Percentiles rank a stretch among this genome's conserved stretches.
phyloP scores from a whole-genome alignment of 2,113 vertebrate genomes.

The Oryctolagus cuniculus region DNA sequence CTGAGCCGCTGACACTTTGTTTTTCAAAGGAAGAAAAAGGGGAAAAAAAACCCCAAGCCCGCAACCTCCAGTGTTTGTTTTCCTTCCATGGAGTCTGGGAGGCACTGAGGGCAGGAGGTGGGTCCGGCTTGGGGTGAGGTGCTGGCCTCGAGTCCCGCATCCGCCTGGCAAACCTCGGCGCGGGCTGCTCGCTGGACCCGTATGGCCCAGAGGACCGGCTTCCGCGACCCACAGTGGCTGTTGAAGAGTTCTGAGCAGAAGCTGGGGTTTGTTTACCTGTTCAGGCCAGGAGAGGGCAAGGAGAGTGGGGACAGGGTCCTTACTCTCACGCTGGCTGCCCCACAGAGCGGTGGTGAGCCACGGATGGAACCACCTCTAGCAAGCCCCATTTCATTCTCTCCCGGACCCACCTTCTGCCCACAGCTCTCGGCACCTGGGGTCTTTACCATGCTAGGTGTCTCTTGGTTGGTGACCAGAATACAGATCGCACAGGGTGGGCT shows the following conservation, averaged over 20 bases:
- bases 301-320: background rate
- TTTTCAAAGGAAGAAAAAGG: slow-evolving; percentile 64
- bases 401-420: background rate
- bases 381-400: background rate
- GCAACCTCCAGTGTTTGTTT: background rate
- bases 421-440: no score
- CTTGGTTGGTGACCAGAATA: background rate
- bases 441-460: background rate
- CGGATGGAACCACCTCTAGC: background rate
- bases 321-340: background rate
- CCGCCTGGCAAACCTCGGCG: background rate
- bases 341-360: background rate
- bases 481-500: background rate
- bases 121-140: no score
- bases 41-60: background rate
- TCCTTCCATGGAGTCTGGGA: background rate
- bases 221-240: background rate
- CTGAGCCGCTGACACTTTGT: slow-evolving; percentile 60
- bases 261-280: background rate
- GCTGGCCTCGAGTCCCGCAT: accelerated
- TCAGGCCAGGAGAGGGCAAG: background rate
- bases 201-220: accelerated
- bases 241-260: no score
- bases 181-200: background rate
- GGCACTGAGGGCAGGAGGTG: background rate